Conservation (phyloP, 92 coral and sea anemone species). For the Muricea muricata region DNA sequence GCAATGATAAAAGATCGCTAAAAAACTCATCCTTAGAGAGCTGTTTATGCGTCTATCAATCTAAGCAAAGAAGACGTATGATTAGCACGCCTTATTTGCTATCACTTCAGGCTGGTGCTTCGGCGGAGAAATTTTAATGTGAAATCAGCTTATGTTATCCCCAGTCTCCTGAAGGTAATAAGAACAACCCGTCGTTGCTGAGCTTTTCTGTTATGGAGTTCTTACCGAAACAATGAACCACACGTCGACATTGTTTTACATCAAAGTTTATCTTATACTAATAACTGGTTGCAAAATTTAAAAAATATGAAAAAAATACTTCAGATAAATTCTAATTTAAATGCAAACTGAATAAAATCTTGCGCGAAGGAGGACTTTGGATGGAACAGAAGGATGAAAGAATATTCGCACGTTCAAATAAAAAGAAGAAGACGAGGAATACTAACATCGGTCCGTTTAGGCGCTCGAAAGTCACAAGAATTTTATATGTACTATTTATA, state of each 20-base stretch:
- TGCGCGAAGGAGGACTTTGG: background rate
- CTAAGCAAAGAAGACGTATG: too few species aligned
- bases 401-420: background rate
- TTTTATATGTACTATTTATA: conserved; percentile 77
- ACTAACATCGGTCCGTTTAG: conserved; percentile 39
- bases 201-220: too few species aligned
- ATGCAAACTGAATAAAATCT: background rate
- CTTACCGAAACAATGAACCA: background rate
- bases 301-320: background rate
- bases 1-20: too few species aligned
- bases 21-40: too few species aligned
- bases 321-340: background rate
- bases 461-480: conserved; percentile 79
- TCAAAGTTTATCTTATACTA: background rate
- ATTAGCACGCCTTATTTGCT: too few species aligned
- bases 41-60: too few species aligned
- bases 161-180: background rate
- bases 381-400: background rate
- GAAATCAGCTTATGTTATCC: background rate
- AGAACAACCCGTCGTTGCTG: too few species aligned
- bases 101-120: too few species aligned
- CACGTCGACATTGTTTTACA: conserved; percentile 7
- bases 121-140: too few species aligned
- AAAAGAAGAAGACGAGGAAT: background rate
- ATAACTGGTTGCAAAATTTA: background rate